Percentiles rank a stretch among this genome's conserved stretches.
Conservation (phyloP, 2,888 invertebrate species). For the Drosophila cognata region DNA sequence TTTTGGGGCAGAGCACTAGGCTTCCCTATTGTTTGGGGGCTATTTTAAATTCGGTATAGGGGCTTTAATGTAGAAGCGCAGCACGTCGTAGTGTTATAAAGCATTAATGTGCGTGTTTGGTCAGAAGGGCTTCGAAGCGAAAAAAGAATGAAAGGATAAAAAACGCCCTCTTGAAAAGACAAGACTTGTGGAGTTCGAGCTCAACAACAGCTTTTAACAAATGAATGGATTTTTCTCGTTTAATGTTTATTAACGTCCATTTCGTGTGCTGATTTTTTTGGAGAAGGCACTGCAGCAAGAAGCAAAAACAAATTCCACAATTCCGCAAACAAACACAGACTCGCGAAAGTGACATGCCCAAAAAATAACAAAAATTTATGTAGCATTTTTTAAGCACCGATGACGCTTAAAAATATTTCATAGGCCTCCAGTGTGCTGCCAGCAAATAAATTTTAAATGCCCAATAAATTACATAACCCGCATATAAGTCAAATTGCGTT, state of each 20-base stretch:
- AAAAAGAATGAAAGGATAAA: constrained; percentile 15
- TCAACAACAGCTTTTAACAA: constrained; percentile 26
- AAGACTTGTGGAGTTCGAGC: constrained; percentile 3
- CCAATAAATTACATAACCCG: constrained; percentile 23
- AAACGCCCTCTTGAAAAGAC: neutral
- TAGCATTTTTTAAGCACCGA: constrained; percentile 10
- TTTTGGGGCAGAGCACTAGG: constrained; percentile 4
- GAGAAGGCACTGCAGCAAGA: neutral
- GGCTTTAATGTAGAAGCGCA: constrained; percentile 52
- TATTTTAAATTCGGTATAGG: constrained; percentile 50
- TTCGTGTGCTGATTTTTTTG: constrained; percentile 28
- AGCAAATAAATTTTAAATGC: constrained; percentile 30
- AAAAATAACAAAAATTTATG: constrained; percentile 11
- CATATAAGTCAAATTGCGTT: constrained; percentile 17
- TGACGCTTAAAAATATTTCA: constrained; percentile 19
- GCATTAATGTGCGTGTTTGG: constrained; percentile 67
- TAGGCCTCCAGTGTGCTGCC: constrained; percentile 7
- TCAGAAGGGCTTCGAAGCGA: constrained; percentile 40
- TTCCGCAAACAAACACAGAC: neutral
- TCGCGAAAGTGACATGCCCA: neutral
- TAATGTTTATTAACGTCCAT: constrained; percentile 18
- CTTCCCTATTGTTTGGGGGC: constrained; percentile 13
- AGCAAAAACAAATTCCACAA: constrained; percentile 1
- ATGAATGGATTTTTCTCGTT: constrained; percentile 25
- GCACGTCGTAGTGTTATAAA: constrained; percentile 60